Conservation (phyloP, 2,113 vertebrate species). For the Callipepla squamata region DNA sequence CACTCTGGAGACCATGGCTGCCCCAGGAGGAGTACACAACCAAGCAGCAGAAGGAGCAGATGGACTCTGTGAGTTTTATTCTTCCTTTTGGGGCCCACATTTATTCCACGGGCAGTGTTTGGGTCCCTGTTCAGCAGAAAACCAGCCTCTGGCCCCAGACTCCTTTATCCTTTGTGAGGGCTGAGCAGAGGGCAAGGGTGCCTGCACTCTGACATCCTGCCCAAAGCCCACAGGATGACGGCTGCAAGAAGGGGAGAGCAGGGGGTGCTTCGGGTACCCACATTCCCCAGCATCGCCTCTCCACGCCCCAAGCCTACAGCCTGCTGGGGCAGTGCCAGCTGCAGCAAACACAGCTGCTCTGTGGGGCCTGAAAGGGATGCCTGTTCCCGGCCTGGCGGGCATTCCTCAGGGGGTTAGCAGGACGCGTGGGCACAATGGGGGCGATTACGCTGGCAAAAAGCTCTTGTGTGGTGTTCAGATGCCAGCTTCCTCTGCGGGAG, state of each 20-base stretch:
- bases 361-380: not conserved
- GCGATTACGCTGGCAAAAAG: conserved; percentile 37
- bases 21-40: conserved; percentile 43
- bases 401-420: conserved; percentile 58
- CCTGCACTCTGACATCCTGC: not conserved
- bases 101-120: accelerated
- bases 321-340: not conserved
- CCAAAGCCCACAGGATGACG: not conserved
- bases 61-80: conserved; percentile 71
- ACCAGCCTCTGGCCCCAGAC: accelerated
- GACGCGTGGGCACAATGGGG: not conserved
- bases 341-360: accelerated
- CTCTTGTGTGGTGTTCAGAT: not conserved
- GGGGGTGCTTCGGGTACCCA: not conserved
- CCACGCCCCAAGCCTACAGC: not conserved
- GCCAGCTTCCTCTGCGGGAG: not conserved
- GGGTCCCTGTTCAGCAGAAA: not conserved
- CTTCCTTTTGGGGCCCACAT: too few relatives aligned
- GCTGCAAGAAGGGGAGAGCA: not conserved
- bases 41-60: not conserved
- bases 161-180: not conserved
- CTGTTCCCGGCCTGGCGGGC: not conserved
- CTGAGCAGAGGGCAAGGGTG: not conserved
- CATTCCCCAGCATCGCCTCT: not conserved
- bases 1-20: conserved; percentile 87